Evolutionary conservation across 2,113 vertebrate genomes (phyloP).

Genomic region (Mobula hypostoma): DNA sequence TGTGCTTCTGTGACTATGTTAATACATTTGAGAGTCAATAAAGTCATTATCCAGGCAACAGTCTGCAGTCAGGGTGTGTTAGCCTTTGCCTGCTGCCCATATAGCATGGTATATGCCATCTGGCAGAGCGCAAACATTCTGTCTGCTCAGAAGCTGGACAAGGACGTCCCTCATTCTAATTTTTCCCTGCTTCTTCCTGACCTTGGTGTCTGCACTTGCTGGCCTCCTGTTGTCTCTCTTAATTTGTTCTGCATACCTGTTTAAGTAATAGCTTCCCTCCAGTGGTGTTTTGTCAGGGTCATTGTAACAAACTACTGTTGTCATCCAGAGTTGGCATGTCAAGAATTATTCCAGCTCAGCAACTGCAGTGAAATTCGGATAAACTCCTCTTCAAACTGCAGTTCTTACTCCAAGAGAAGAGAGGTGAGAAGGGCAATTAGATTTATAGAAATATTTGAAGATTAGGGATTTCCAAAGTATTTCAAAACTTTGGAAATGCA

Average conservation of each 20-base stretch:
- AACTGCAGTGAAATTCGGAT: not conserved
- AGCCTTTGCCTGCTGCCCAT: not conserved
- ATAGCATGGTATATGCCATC: not conserved
- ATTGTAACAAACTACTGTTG: not conserved
- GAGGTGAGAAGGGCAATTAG: not conserved
- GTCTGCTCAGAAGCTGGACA: not conserved
- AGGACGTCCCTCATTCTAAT: not conserved
- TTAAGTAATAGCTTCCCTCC: slow-evolving; percentile 32
- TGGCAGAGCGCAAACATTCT: not conserved
- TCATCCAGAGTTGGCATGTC: not conserved
- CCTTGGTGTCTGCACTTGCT: not conserved
- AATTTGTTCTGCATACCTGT: slow-evolving; percentile 13
- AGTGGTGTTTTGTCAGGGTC: not conserved
- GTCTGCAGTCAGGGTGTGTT: not conserved
- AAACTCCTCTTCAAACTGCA: not conserved
- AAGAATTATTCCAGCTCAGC: too few species aligned
- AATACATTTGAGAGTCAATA: not conserved
- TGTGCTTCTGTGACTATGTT: not conserved
- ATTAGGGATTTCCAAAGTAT: not conserved
- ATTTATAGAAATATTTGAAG: not conserved
- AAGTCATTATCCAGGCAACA: not conserved
- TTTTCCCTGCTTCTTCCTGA: not conserved
- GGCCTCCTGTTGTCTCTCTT: not conserved
- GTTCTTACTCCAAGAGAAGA: not conserved
- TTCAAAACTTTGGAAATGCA: not conserved